phyloP scores from a whole-genome alignment of 1,140 invertebrate genomes.

The Trichomalopsis sarcophagae region DNA sequence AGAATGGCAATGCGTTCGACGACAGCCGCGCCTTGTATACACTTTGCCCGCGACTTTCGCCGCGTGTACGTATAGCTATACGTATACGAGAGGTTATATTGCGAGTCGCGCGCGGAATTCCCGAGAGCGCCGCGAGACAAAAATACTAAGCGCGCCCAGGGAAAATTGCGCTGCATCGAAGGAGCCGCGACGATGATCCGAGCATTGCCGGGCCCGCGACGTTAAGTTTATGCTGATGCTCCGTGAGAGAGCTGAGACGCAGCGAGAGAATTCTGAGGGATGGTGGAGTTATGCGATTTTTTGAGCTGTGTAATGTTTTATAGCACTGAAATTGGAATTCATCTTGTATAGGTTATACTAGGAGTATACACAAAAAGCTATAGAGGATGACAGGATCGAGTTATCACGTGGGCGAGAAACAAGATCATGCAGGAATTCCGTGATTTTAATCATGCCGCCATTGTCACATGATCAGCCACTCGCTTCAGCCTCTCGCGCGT shows the following conservation, averaged over 20 bases:
- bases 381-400: neutral
- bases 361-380: neutral
- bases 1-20: conserved; percentile 62
- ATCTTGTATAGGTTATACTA: too few relatives aligned
- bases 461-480: conserved; percentile 27
- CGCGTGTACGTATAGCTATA: neutral
- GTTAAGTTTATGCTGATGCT: conserved; percentile 25
- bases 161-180: conserved; percentile 27
- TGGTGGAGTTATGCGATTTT: neutral
- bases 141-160: conserved; percentile 27
- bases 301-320: neutral
- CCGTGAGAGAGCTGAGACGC: neutral
- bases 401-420: conserved; percentile 5
- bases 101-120: conserved; percentile 29
- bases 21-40: conserved; percentile 24
- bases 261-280: neutral
- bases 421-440: neutral
- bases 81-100: neutral
- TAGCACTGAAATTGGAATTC: neutral
- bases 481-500: neutral
- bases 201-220: neutral
- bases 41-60: neutral
- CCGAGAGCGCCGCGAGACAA: conserved; percentile 29
- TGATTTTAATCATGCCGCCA: conserved; percentile 16
- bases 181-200: neutral